Percentiles rank a stretch among this genome's conserved stretches.
These are phyloP conservation scores for Diadromus collaris DNA, from an alignment of 2,888 invertebrate species.

Conservation along the genomic window DNA sequence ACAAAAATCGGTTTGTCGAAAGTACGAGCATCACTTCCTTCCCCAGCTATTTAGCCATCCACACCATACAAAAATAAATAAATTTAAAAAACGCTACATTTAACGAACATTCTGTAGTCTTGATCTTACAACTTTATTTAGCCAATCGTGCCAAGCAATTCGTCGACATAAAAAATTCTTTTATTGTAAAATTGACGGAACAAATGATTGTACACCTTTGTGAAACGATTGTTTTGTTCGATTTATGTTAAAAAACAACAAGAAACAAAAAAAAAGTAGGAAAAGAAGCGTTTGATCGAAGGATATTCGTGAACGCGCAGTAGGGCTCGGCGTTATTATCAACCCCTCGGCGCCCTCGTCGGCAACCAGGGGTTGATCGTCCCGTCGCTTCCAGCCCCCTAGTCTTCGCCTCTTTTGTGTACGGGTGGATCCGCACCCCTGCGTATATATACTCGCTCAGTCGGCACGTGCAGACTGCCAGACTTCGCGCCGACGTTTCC, in stretches of 20 bases:
- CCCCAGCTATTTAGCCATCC: too few relatives aligned
- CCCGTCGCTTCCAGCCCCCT: constrained; percentile 32
- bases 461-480: constrained; percentile 38
- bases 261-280: not conserved
- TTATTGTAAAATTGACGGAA: too few relatives aligned
- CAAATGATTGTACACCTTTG: too few relatives aligned
- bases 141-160: too few relatives aligned
- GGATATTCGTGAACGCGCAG: not conserved
- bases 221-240: not conserved
- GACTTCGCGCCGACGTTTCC: constrained; percentile 3
- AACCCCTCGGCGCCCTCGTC: constrained; percentile 16
- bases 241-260: not conserved
- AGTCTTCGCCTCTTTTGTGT: constrained; percentile 11
- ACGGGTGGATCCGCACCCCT: constrained; percentile 18
- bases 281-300: not conserved
- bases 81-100: too few relatives aligned
- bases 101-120: too few relatives aligned
- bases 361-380: constrained; percentile 27
- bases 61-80: too few relatives aligned
- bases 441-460: not conserved
- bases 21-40: too few relatives aligned
- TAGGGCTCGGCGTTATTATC: not conserved
- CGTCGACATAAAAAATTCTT: too few relatives aligned
- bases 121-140: too few relatives aligned
- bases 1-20: not conserved